These are phyloP conservation scores for Microctonus brassicae DNA, from an alignment of 2,888 invertebrate species.

Conservation along the genomic window DNA sequence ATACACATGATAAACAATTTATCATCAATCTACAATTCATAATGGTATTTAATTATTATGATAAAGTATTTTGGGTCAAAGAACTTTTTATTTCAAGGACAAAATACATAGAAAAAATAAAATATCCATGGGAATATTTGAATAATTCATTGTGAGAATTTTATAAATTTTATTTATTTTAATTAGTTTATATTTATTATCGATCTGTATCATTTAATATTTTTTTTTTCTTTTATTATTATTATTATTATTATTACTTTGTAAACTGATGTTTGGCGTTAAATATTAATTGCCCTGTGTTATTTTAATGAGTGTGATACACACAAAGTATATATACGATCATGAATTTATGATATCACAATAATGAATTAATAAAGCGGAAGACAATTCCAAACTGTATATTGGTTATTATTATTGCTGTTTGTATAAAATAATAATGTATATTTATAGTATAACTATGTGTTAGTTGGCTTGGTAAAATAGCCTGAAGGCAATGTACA, in stretches of 20 bases:
- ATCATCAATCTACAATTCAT: neutral
- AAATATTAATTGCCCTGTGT: conserved; percentile 29
- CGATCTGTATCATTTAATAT: neutral
- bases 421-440: neutral
- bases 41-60: neutral
- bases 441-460: neutral
- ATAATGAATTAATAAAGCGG: conserved; percentile 28
- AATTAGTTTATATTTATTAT: neutral
- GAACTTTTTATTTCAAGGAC: neutral
- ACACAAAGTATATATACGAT: neutral
- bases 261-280: neutral
- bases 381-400: conserved; percentile 4
- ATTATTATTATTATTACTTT: neutral
- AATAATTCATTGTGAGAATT: neutral
- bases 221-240: neutral
- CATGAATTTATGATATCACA: conserved; percentile 22
- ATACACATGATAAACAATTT: neutral
- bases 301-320: conserved; percentile 8
- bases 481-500: conserved; percentile 46
- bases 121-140: neutral
- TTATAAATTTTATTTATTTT: neutral
- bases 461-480: conserved; percentile 35
- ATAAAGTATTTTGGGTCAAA: neutral
- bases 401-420: neutral
- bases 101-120: neutral